These are phyloP conservation scores for Numida meleagris DNA, from an alignment of 2,113 vertebrate genomes.

Conservation along the genomic window DNA sequence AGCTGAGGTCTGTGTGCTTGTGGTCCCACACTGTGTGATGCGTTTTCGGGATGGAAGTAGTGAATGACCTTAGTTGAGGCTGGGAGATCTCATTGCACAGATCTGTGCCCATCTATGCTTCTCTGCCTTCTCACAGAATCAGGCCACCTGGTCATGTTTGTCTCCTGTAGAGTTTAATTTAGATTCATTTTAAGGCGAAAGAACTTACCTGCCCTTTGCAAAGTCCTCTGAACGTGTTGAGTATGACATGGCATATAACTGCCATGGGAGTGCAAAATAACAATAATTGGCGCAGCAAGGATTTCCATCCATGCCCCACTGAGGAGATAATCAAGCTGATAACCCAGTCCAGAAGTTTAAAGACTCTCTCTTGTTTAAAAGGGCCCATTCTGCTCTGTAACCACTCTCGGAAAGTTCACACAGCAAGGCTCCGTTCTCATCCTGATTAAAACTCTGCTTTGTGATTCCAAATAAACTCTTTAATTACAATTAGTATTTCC, in stretches of 20 bases:
- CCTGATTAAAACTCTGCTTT: conserved; percentile 63
- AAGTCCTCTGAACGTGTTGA: not conserved
- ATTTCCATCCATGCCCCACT: conserved; percentile 16
- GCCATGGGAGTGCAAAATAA: not conserved
- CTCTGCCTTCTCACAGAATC: not conserved
- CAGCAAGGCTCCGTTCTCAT: conserved; percentile 31
- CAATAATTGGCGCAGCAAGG: not conserved
- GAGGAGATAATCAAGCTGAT: conserved; percentile 45
- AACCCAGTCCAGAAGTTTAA: conserved; percentile 40
- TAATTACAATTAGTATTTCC: conserved; percentile 59
- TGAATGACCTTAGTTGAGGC: not conserved
- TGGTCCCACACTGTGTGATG: not conserved
- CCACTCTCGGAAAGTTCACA: conserved; percentile 45
- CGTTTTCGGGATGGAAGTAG: not conserved
- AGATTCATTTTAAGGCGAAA: not conserved
- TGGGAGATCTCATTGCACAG: not conserved
- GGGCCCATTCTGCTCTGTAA: conserved; percentile 19
- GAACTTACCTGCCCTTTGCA: not conserved
- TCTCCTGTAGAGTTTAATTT: not conserved
- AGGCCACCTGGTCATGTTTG: not conserved
- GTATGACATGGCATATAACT: not conserved
- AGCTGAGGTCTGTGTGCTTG: accelerated
- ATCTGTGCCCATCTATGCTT: not conserved
- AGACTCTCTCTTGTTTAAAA: conserved; percentile 1
- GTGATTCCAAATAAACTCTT: conserved; percentile 59